Conservation (phyloP, 2,888 invertebrate genomes). For the Papilio demoleus region DNA sequence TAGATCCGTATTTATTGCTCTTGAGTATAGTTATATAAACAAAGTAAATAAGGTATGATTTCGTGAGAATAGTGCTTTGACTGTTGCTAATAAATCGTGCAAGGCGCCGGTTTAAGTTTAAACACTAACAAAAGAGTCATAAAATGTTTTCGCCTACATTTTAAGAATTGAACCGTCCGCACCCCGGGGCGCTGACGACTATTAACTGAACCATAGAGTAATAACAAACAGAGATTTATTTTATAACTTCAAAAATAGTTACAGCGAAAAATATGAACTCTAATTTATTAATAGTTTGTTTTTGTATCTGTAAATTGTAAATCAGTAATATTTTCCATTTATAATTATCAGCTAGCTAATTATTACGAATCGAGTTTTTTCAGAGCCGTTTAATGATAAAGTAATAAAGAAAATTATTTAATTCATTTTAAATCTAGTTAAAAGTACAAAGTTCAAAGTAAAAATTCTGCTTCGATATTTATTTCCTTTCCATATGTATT, state of each 20-base stretch:
- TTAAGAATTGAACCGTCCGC: conserved; percentile 7
- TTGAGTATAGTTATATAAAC: no score
- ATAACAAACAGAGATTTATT: background rate
- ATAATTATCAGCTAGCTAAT: no score
- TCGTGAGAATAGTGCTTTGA: conserved; percentile 1
- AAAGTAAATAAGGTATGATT: conserved; percentile 3
- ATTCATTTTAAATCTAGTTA: no score
- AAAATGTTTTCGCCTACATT: conserved; percentile 39
- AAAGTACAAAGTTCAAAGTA: no score
- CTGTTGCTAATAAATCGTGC: conserved; percentile 21
- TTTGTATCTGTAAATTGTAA: background rate
- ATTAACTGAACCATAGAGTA: conserved; percentile 8
- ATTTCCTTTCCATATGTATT: background rate
- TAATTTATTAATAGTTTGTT: background rate
- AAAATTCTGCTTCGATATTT: no score
- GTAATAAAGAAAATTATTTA: no score
- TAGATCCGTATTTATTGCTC: no score
- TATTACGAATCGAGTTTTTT: no score
- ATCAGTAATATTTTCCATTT: background rate
- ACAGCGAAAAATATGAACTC: background rate
- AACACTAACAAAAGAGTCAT: conserved; percentile 31
- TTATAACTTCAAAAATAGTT: background rate
- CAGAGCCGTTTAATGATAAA: no score
- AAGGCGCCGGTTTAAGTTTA: conserved; percentile 17
- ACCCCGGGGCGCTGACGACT: background rate